phyloP scores from a whole-genome alignment of 37 sponge, comb jelly and placozoan genomes.

The Ianthella basta region DNA sequence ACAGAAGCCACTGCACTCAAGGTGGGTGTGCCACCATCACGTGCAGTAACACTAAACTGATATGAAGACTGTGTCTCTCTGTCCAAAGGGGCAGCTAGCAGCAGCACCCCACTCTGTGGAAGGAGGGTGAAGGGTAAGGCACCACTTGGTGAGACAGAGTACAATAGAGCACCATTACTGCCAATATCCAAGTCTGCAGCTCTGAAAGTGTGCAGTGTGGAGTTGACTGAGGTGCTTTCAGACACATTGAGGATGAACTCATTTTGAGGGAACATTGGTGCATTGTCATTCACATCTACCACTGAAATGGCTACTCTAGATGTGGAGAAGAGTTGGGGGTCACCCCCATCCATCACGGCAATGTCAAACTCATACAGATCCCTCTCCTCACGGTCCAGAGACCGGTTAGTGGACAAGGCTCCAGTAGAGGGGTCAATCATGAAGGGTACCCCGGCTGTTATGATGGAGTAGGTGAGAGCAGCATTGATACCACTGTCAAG shows the following conservation, averaged over 20 bases:
- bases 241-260: conserved; percentile 33
- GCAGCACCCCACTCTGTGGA: conserved; percentile 18
- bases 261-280: conserved; percentile 56
- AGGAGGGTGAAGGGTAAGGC: background rate
- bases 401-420: background rate
- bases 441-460: conserved; percentile 27
- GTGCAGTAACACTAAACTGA: conserved; percentile 47
- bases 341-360: conserved; percentile 41
- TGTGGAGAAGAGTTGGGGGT: background rate
- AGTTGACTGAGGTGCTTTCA: conserved; percentile 43
- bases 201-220: background rate
- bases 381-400: conserved; percentile 12
- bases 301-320: conserved; percentile 50
- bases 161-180: conserved; percentile 26
- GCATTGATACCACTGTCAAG: conserved; percentile 39
- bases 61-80: conserved; percentile 51
- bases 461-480: conserved; percentile 29
- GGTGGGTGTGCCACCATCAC: conserved; percentile 44
- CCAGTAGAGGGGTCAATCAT: conserved; percentile 19
- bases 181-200: conserved; percentile 55
- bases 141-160: background rate
- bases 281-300: conserved; percentile 79
- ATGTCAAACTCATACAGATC: conserved; percentile 13
- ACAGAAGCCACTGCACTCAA: conserved; percentile 2
- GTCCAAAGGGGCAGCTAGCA: conserved; percentile 53